These are phyloP conservation scores for Hylaeus anthracinus DNA, from an alignment of 1,140 invertebrate species.

Conservation along the genomic window DNA sequence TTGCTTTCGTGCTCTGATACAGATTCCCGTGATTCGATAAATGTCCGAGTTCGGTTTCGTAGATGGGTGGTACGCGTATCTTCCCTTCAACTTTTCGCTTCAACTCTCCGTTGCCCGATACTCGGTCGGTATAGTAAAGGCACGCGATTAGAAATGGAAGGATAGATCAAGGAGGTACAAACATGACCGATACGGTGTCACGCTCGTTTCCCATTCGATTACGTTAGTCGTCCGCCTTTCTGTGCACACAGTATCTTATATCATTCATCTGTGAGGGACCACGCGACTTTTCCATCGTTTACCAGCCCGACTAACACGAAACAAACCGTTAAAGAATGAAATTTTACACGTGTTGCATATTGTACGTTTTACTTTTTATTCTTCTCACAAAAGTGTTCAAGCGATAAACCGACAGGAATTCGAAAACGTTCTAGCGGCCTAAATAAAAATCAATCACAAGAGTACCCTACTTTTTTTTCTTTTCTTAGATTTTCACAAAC, in stretches of 20 bases:
- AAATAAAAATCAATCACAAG: not conserved
- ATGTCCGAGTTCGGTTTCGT: not conserved
- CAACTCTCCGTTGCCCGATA: slow-evolving; percentile 23
- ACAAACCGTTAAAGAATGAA: not conserved
- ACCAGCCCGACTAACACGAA: not conserved
- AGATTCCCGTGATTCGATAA: not conserved
- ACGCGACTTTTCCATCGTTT: not conserved
- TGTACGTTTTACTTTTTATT: too few relatives aligned
- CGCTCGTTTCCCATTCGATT: slow-evolving; percentile 13
- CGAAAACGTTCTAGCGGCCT: not conserved
- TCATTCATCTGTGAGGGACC: not conserved
- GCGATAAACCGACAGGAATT: not conserved
- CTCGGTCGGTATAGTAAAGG: slow-evolving; percentile 68
- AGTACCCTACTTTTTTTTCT: too few relatives aligned
- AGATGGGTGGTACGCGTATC: too few relatives aligned
- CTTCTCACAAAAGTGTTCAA: too few relatives aligned
- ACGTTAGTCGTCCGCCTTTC: slow-evolving; percentile 1
- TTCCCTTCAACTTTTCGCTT: slow-evolving; percentile 4
- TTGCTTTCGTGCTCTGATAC: slow-evolving; percentile 7
- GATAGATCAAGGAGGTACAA: slow-evolving; percentile 68
- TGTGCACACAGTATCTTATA: not conserved
- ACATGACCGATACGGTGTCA: slow-evolving; percentile 3
- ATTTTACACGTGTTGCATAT: not conserved
- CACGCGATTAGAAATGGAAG: slow-evolving; percentile 74
- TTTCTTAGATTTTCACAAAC: too few relatives aligned